Conservation (phyloP, 2,797 vertebrate species). For the Tokudaia tokunoshimensis region DNA sequence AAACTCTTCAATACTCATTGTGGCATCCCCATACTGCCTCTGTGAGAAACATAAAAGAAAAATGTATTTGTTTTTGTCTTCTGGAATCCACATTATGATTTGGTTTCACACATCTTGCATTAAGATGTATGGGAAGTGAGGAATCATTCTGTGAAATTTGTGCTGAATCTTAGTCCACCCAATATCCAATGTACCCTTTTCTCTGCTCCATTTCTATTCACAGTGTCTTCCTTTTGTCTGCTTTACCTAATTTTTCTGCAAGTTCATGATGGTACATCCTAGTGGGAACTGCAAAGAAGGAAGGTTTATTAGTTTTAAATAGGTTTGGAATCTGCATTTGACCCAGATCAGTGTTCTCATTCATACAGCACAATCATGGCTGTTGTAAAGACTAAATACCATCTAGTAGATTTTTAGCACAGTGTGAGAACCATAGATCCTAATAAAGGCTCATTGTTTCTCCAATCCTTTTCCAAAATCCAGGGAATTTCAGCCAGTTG, state of each 20-base stretch:
- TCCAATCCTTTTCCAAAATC: background rate
- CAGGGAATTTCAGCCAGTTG: background rate
- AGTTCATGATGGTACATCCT: background rate
- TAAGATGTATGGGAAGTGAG: background rate
- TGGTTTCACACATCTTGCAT: background rate
- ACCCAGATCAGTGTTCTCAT: background rate
- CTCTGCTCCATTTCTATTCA: background rate
- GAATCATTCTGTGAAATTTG: background rate
- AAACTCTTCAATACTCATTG: background rate
- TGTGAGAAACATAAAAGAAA: background rate
- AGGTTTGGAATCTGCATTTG: background rate
- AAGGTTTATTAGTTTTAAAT: background rate
- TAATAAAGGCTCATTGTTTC: background rate
- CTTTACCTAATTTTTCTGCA: background rate
- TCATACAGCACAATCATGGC: too few relatives aligned
- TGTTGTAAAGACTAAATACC: background rate
- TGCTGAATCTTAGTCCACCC: background rate
- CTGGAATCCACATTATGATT: background rate
- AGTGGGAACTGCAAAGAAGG: background rate
- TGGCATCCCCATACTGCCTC: background rate
- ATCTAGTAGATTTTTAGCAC: background rate
- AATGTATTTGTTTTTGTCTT: background rate
- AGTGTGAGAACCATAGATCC: background rate
- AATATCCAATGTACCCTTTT: background rate
- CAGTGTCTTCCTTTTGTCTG: background rate